These are phyloP conservation scores for Botia almorhae DNA, from an alignment of 2,797 vertebrate species.

Conservation along the genomic window DNA sequence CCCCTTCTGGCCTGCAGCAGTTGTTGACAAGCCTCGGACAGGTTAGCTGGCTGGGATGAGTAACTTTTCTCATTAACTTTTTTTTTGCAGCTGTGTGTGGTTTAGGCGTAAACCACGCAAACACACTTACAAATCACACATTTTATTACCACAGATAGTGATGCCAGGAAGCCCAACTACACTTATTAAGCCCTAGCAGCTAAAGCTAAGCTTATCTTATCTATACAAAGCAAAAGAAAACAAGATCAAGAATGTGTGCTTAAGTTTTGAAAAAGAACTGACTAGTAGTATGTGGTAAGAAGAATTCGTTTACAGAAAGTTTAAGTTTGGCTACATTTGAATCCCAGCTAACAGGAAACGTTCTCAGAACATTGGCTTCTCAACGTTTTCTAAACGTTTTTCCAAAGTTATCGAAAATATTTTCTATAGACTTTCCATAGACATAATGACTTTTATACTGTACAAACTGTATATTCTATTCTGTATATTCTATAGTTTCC, in stretches of 20 bases:
- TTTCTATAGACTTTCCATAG: too few species aligned
- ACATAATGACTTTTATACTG: too few species aligned
- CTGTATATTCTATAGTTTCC: too few species aligned
- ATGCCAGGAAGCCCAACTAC: neutral
- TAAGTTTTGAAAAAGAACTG: neutral
- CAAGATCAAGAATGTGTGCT: neutral
- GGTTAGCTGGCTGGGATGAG: slow-evolving; percentile 38
- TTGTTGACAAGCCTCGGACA: neutral
- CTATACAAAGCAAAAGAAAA: neutral
- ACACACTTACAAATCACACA: neutral
- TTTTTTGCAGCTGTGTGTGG: neutral
- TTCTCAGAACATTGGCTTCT: too few species aligned
- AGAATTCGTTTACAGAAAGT: too few species aligned
- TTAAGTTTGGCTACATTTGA: too few species aligned
- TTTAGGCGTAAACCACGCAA: neutral
- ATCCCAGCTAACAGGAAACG: too few species aligned
- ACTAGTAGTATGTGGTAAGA: neutral
- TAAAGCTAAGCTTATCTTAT: neutral
- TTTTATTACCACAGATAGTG: neutral
- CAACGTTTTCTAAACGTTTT: too few species aligned
- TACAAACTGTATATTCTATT: too few species aligned
- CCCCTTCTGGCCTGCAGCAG: slow-evolving; percentile 29
- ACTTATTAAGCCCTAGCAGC: neutral
- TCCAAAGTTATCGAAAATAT: too few species aligned
- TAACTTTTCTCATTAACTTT: slow-evolving; percentile 27